phyloP scores from a whole-genome alignment of 2,113 vertebrate genomes.

The Erpornis zantholeuca region DNA sequence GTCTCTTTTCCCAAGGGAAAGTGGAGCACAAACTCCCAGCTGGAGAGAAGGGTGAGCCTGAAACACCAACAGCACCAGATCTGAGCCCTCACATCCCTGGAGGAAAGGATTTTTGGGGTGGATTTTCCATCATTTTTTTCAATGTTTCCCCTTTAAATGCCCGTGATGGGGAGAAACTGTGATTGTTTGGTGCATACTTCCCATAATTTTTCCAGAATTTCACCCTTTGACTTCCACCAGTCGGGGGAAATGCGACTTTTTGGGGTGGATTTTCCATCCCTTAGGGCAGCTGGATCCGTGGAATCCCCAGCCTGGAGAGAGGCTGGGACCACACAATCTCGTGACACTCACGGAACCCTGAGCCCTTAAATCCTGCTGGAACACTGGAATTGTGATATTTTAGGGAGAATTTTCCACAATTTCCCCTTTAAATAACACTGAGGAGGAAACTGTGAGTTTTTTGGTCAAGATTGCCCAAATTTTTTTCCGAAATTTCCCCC shows the following conservation, averaged over 20 bases:
- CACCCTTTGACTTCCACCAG: background rate
- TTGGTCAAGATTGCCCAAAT: too few relatives aligned
- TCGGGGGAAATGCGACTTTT: accelerated
- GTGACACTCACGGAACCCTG: accelerated
- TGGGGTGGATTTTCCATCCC: accelerated
- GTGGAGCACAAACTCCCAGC: background rate
- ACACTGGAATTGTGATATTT: accelerated
- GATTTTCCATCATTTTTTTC: background rate
- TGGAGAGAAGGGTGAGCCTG: background rate
- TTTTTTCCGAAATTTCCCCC: background rate
- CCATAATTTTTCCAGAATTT: background rate
- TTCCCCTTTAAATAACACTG: background rate
- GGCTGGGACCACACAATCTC: accelerated
- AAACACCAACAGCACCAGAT: accelerated
- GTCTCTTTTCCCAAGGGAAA: background rate
- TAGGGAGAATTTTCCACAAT: background rate
- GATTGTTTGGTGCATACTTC: background rate
- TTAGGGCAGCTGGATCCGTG: accelerated
- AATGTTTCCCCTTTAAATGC: background rate
- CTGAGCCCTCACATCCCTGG: too few relatives aligned
- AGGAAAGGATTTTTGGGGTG: background rate
- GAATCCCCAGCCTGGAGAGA: background rate
- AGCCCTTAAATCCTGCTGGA: background rate
- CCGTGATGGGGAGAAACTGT: background rate
- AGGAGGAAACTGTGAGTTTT: background rate